Evolutionary conservation across 92 coral and sea anemone species (phyloP).

Genomic region (Parazoanthus atlanticus): DNA sequence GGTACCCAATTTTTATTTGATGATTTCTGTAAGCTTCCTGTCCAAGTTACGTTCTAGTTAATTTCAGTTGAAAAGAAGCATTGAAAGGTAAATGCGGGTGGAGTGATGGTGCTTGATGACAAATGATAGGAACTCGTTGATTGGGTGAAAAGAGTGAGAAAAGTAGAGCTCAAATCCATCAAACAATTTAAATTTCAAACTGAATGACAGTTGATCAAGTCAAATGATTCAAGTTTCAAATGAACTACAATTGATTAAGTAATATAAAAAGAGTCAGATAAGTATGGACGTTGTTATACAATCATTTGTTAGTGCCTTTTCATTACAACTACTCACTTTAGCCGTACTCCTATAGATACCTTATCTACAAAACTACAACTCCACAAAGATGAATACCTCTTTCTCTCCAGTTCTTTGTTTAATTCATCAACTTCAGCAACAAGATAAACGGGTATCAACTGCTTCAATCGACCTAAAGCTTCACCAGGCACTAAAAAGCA

Average conservation of each 20-base stretch:
- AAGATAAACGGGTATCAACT: conserved; percentile 40
- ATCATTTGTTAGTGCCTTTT: background rate
- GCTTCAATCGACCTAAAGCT: background rate
- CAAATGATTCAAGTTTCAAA: background rate
- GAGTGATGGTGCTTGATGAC: too few species aligned
- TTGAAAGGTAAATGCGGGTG: too few species aligned
- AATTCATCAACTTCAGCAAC: conserved; percentile 50
- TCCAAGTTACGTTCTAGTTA: too few species aligned
- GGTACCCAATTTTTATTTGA: too few species aligned
- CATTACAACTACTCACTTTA: background rate
- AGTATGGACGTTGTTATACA: background rate
- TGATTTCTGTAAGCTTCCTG: too few species aligned
- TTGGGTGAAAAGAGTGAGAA: too few species aligned
- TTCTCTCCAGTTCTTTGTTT: conserved; percentile 55
- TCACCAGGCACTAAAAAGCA: background rate
- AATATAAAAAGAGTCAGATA: background rate
- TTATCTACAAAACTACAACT: background rate
- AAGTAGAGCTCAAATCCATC: background rate
- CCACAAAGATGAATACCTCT: conserved; percentile 44
- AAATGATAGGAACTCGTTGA: too few species aligned
- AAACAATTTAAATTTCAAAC: background rate
- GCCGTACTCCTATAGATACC: background rate
- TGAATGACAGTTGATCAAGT: background rate
- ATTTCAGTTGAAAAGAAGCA: too few species aligned
- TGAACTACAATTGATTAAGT: background rate